Base-by-base conservation (phyloP, 2,888 invertebrate genomes). In the Phaonia tiefii region DNA sequence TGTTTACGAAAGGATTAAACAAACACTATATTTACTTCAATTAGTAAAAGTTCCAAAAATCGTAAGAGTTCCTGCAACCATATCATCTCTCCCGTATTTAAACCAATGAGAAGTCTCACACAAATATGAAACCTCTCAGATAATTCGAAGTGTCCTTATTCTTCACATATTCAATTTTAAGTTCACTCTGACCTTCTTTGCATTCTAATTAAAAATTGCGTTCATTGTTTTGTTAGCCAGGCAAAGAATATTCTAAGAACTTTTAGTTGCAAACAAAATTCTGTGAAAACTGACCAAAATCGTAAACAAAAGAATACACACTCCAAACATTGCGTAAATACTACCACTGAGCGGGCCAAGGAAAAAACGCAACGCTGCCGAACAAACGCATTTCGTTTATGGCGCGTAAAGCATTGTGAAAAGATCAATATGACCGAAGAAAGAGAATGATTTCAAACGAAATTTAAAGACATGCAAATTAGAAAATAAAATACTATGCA, bases 401-500 rank as follows among this genome's bases (percentile, higher is more conserved):
- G 66, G 60, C 58, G 49, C 49, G 39, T 49, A 49, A n/a, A n/a
- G 71, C 81, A 81, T 81, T 81, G 74, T 72, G 81, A 81, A 78
- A 69, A 81, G 78, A 81, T 81, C 81, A 81, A 81, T 81, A 75
- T 72, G 75, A 66, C 51, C 60, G 11, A 60, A 60, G 17, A 37
- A 37, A 71, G 60, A 67, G 39, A 22, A 81, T 72, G 81, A 81
- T 72, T 81, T 78, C 81, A 81, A 60, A 56, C 75, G 81, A 81
- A 81, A 69, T 81, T 78, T 75, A 78, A 81, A 81, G 78, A 71
- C 77, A 81, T 81, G 81, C 81, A 81, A 81, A 81, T 81, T 81
- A 81, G 80, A 81, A 8, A 31, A 31, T 5, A 31, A 31, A 76
- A 75, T 51, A 67, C 71, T 72, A 60, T 15, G 60, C 67, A 58